Base-by-base conservation (phyloP, 1,140 invertebrate species). In the Scaptomyza hsui region DNA sequence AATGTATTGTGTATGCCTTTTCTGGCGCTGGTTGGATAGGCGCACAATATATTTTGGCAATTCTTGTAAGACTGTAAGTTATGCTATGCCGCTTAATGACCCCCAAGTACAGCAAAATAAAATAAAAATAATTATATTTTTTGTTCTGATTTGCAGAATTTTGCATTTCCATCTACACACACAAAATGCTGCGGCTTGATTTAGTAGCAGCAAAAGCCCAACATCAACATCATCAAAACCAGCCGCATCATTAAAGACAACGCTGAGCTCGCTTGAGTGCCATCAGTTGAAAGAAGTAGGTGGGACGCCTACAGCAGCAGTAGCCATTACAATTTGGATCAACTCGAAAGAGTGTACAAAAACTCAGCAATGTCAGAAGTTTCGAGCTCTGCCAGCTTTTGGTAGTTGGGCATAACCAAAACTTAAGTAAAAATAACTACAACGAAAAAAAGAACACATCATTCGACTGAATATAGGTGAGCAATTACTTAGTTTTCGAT, bases 101-200 rank as follows among this genome's bases (percentile, higher is more conserved):
- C 65, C 24, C 1, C 24, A 21, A 26, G 44, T 49, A 15, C 9
- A 62, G 63, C 77, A 65, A 77, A 35, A 18, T 57, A 60, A 77
- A 53, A 51, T 45, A 51, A 47, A 77, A 63, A 63, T 41, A 48
- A 78, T 35, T 78, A 59, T 62, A 12, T 63, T 72, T 53, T 19
- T 35, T 71, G 18, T 77, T 60, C 47, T 64, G 7, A 16, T 55
- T 75, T 88, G 67, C 82, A 89, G 83, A 82, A 78, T 89, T 82
- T 88, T 82, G 82, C 82, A 88, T 88, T 82, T 89, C 71, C 78
- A 86, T 88, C 81, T 80, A 71, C 32, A 37, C 35, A 64, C 13
- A 63, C 71, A 75, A 80, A 76, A 89, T 83, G 83, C 75, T 86
- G 72, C 75, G 65, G 41, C 63, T 78, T 85, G 72, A 85, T 78